These are phyloP conservation scores for Salvelinus sp. DNA, from an alignment of 2,113 vertebrate genomes.

Conservation along the genomic window DNA sequence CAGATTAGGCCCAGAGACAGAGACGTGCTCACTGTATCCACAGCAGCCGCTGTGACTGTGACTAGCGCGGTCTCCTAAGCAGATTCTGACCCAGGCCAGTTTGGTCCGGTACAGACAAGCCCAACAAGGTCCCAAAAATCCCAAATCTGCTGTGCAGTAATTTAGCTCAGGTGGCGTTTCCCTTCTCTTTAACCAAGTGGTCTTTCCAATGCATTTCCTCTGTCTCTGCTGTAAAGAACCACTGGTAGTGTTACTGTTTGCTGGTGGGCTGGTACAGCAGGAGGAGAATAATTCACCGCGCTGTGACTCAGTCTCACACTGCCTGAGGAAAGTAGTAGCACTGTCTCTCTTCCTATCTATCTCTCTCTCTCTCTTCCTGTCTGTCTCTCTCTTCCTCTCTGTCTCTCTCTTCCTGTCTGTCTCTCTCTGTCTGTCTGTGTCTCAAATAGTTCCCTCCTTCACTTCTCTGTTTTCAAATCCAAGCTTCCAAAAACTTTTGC, in stretches of 20 bases:
- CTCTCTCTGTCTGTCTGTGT: neutral
- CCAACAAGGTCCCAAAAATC: neutral
- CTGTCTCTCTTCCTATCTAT: too few species aligned
- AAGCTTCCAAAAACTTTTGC: too few species aligned
- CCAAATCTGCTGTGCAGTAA: neutral
- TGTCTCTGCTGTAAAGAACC: neutral
- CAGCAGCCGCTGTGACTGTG: neutral
- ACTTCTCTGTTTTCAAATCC: too few species aligned
- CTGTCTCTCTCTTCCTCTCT: neutral
- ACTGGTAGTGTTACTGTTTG: neutral
- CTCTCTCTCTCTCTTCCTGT: too few species aligned
- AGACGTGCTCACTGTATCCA: neutral
- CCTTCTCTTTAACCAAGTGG: too few species aligned
- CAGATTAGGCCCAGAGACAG: constrained; percentile 40
- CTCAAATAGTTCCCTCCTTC: neutral
- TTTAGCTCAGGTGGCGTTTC: neutral
- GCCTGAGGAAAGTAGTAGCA: too few species aligned
- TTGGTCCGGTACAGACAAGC: neutral
- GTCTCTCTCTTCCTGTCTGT: neutral
- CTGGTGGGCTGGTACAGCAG: neutral
- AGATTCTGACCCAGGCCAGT: neutral
- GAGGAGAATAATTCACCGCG: neutral
- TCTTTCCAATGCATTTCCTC: too few species aligned
- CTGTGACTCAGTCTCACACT: neutral
- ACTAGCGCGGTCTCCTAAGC: neutral